Conservation (phyloP, 2,113 vertebrate genomes). For the Alligator sinensis region DNA sequence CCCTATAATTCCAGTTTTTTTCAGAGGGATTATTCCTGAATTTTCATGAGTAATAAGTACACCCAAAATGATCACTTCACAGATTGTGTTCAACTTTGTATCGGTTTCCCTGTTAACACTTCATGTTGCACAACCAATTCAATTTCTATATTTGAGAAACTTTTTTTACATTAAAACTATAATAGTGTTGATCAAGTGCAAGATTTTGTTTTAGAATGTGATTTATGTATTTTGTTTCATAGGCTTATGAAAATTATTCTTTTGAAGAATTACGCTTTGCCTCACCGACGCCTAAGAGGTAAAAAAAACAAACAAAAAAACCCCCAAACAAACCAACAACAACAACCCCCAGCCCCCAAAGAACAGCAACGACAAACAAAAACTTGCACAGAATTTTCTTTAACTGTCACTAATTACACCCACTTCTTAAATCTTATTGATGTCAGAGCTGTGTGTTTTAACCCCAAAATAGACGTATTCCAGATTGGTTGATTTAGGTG, state of each 20-base stretch:
- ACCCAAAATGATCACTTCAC: neutral
- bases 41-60: neutral
- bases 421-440: neutral
- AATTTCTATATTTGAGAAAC: neutral
- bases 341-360: no score
- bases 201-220: no score
- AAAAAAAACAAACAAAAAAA: neutral
- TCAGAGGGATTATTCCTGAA: neutral
- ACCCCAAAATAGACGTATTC: neutral
- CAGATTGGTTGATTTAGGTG: neutral
- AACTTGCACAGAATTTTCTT: neutral
- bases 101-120: neutral
- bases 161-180: neutral
- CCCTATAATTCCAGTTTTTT: no score
- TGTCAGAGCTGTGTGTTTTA: neutral
- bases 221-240: conserved; percentile 13
- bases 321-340: no score
- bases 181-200: neutral
- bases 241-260: conserved; percentile 98
- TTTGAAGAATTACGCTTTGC: conserved; percentile 99
- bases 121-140: neutral
- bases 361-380: no score
- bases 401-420: neutral
- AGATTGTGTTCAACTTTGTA: neutral
- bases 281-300: conserved; percentile 98